Base-by-base conservation (phyloP, 2,888 invertebrate species). In the Pachymerium ferrugineum region DNA sequence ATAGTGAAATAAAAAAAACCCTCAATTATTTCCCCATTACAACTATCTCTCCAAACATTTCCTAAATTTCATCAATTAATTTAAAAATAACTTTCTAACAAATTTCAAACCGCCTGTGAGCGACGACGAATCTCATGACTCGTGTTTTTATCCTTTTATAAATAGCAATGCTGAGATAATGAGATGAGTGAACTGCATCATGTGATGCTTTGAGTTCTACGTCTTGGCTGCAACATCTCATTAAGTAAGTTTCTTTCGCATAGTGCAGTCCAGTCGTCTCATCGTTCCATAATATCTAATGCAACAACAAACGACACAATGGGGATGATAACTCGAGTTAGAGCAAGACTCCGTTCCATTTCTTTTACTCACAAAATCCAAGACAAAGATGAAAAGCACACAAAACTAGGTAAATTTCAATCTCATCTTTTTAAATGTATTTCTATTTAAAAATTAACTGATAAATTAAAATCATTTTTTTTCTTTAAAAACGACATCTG, bases 301-400 rank as follows among this genome's bases (percentile, higher is more conserved):
- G 12, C 12, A 33, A 33, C 33, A 33, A 33, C 33, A 12, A n/a
- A n/a, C 33, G 12, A 12, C 70, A 29, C 42, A 73, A 89, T 89
- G 89, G 89, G 89, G 73, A 89, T 89, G 89, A 89, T 89, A 79
- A 88, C 88, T 33, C 85, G 89, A 79, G 88, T 89, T 78, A 85
- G 89, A 69, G 87, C 88, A n/a, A 85, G 89, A 74, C 85, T 89
- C 70, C 86, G 77, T 54, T 76, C 88, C 78, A 85, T 87, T 80
- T 86, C 87, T 80, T 87, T 88, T 42, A 84, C 89, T 81, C 86
- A 87, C 79, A 88, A 88, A 81, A 82, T 85, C 86, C 19, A 84
- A 87, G 76, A 85, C 87, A 78, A 88, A 33, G 87, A 89, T 78
- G 89, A 89, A 79, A 89, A 88, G 84, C 88, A 89, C 74, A 88